Evolutionary conservation across 2,113 vertebrate species (phyloP), one percentile per base, ranked within the genome.

Genomic region (Microtus richardsoni): DNA sequence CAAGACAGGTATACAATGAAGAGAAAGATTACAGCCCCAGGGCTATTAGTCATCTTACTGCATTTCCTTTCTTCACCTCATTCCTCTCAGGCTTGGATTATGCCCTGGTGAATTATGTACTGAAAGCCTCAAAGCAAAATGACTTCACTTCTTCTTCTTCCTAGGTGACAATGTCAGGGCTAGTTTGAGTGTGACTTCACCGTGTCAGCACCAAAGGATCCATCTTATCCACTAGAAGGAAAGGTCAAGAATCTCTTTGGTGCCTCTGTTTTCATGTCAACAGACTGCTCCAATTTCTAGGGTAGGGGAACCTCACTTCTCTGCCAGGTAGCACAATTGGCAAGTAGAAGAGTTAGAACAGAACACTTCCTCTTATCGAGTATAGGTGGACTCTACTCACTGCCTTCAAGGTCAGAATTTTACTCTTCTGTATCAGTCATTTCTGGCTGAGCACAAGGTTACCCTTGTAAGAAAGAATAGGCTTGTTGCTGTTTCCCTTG

Each of bases 71-170:
- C 74, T 66, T 75, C 87, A 71, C 26, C 39, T 64, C 58, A 39
- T 79, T 78, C 44, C 66, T 95, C 44, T 86, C 33, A 17, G 44
- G 6, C n/a, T 73, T 79, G 28, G 11, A 7, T 84, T 64, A 26
- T 73, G 3, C 5, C 41, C 24, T 7, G 4, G 7, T 36, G 89
- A 68, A 79, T 97, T 93, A 79, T 91, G 75, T 41, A 24, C 91
- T 89, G 44, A 52, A 96, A 82, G 74, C 8, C 70, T 80, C 71
- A 33, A 93, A 62, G 70, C 12, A 12, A 71, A 91, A 96, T 91
- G 52, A 77, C 12, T 77, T 95, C 71, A 80, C 26, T 94, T 94
- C 54, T 87, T 19, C 3, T 66, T 54, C 88, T n/a, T 47, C 28
- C 19, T 70, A 41, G n/a, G 12, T 83, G 73, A 62, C 16, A 84